Conservation (phyloP, 2,888 invertebrate species). For the Schrankia costaestrigalis region DNA sequence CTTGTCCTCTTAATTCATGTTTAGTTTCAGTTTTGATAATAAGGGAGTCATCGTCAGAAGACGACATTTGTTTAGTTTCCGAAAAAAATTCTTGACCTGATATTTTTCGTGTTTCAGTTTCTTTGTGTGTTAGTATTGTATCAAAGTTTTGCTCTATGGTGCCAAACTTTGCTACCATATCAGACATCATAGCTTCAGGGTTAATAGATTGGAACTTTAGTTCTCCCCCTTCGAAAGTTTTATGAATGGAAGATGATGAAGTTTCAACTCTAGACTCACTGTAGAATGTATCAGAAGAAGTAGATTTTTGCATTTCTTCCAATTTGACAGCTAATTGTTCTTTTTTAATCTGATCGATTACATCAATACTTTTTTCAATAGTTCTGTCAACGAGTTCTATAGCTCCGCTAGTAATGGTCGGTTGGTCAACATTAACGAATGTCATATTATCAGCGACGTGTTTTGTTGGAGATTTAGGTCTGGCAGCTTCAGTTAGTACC, state of each 20-base stretch:
- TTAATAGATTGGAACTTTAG: constrained; percentile 67
- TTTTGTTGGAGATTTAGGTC: constrained; percentile 72
- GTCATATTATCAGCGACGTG: constrained; percentile 70
- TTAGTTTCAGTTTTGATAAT: constrained; percentile 73
- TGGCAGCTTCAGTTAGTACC: constrained; percentile 59
- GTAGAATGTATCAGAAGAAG: constrained; percentile 64
- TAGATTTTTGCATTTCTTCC: constrained; percentile 65
- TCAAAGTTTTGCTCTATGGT: constrained; percentile 51
- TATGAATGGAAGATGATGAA: constrained; percentile 70
- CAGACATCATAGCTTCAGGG: constrained; percentile 64
- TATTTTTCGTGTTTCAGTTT: constrained; percentile 73
- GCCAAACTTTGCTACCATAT: constrained; percentile 68
- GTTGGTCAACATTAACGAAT: constrained; percentile 75
- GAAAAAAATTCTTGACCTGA: constrained; percentile 73
- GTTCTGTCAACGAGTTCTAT: constrained; percentile 78
- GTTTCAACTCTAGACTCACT: constrained; percentile 67
- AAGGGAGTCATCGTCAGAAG: constrained; percentile 73
- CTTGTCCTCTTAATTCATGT: constrained; percentile 70
- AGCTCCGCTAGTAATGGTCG: constrained; percentile 77
- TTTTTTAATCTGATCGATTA: constrained; percentile 67
- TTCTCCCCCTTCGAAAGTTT: constrained; percentile 58
- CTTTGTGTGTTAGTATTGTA: constrained; percentile 75
- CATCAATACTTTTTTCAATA: constrained; percentile 67
- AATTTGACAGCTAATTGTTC: constrained; percentile 68
- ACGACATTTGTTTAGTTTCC: constrained; percentile 73